Evolutionary conservation across 2,888 invertebrate genomes (phyloP).

Genomic region (Nyleta sp.): DNA sequence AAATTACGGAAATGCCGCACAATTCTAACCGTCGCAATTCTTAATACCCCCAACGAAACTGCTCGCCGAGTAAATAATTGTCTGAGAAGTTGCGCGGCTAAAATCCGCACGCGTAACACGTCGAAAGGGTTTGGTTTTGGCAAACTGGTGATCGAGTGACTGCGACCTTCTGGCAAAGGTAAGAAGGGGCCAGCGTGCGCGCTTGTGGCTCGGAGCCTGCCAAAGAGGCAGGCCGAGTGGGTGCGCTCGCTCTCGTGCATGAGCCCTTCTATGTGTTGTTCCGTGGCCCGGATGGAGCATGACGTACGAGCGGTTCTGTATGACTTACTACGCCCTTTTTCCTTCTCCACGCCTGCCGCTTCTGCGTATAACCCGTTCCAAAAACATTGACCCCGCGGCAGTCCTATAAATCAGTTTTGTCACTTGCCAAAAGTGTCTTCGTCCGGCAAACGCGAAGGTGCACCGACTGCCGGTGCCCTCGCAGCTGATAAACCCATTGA

Average conservation of each 20-base stretch:
- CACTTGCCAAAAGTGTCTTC: conserved; percentile 35
- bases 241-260: conserved; percentile 73
- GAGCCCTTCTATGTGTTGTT: conserved; percentile 77
- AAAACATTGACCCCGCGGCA: conserved; percentile 75
- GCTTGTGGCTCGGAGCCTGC: conserved; percentile 68
- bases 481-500: conserved; percentile 12
- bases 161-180: conserved; percentile 67
- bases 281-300: conserved; percentile 80
- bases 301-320: conserved; percentile 80
- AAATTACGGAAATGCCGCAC: too few relatives aligned
- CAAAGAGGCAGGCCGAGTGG: conserved; percentile 78
- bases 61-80: neutral
- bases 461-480: neutral
- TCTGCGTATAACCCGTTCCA: conserved; percentile 75
- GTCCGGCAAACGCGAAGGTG: conserved; percentile 15
- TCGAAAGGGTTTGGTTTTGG: conserved; percentile 59
- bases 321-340: conserved; percentile 82
- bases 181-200: conserved; percentile 69
- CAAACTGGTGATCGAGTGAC: conserved; percentile 73
- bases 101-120: conserved; percentile 74
- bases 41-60: neutral
- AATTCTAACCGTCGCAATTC: too few relatives aligned
- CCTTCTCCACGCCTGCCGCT: conserved; percentile 79
- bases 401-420: conserved; percentile 43
- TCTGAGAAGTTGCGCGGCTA: neutral